Evolutionary conservation across 2,113 vertebrate genomes (phyloP).

Genomic region (Rhizomys pruinosus): DNA sequence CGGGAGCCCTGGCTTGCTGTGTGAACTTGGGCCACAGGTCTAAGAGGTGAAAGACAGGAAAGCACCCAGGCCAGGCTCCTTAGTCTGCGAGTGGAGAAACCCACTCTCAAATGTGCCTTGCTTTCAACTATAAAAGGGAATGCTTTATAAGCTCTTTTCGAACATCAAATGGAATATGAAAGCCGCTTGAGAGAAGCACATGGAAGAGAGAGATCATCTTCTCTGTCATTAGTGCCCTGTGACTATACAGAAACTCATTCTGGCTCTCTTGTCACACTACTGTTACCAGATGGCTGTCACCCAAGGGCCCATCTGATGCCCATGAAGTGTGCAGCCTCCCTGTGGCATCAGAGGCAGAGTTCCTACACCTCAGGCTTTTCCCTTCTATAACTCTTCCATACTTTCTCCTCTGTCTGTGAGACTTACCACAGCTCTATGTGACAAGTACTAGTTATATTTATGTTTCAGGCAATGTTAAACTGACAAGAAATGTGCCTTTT

Average conservation of each 20-base stretch:
- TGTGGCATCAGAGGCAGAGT: background rate
- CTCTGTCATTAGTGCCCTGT: background rate
- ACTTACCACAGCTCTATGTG: background rate
- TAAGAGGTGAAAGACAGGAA: background rate
- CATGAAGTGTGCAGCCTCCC: background rate
- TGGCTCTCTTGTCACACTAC: background rate
- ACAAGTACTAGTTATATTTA: background rate
- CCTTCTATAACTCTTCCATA: background rate
- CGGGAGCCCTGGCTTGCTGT: background rate
- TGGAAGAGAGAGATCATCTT: background rate
- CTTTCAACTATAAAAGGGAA: background rate
- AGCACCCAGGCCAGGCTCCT: background rate
- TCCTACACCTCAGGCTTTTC: background rate
- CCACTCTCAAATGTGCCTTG: background rate
- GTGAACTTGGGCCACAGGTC: background rate
- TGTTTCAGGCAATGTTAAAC: background rate
- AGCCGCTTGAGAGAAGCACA: too few species aligned
- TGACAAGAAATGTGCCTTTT: background rate
- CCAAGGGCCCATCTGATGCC: background rate
- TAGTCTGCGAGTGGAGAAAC: background rate
- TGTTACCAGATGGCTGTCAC: rapidly evolving
- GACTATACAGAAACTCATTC: background rate
- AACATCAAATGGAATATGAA: too few species aligned
- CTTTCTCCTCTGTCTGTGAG: background rate
- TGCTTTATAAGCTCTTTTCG: too few species aligned